Percentiles rank a stretch among this genome's conserved stretches.
Evolutionary conservation across 2,888 invertebrate genomes (phyloP).

Genomic region (Caenorhabditis wallacei): DNA sequence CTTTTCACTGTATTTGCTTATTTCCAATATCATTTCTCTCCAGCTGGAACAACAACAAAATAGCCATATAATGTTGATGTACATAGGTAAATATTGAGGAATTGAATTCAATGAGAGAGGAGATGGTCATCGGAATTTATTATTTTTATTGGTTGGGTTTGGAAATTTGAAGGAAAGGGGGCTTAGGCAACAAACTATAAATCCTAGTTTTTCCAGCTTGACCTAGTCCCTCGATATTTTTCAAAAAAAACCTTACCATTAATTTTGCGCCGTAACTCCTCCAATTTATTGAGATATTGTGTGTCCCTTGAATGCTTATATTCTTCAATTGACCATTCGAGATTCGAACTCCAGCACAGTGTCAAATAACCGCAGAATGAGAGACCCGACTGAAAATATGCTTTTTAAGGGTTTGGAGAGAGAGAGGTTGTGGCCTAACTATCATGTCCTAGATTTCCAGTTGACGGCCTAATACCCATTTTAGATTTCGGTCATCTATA

Average conservation of each 20-base stretch:
- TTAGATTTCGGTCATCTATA: no score
- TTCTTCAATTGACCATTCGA: slow-evolving; percentile 78
- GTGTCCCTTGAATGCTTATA: slow-evolving; percentile 74
- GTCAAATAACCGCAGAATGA: slow-evolving; percentile 74
- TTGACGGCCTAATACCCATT: no score
- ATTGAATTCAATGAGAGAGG: not conserved
- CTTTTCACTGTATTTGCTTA: not conserved
- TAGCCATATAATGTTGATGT: slow-evolving; percentile 6
- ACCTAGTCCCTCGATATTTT: no score
- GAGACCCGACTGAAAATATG: slow-evolving; percentile 71
- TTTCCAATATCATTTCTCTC: not conserved
- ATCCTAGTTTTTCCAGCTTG: no score
- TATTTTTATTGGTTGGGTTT: slow-evolving; percentile 14
- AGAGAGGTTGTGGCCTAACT: no score
- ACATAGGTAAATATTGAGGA: slow-evolving; percentile 38
- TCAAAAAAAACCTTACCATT: slow-evolving; percentile 63
- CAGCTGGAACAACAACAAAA: slow-evolving; percentile 7
- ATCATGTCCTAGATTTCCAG: no score
- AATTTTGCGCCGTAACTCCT: slow-evolving; percentile 74
- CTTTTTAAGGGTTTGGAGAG: not conserved
- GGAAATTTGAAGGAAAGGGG: not conserved
- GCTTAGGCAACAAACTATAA: no score
- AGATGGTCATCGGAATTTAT: slow-evolving; percentile 17
- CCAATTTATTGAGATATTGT: slow-evolving; percentile 74
- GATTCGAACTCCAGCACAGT: slow-evolving; percentile 77